A percentile compares a stretch with the other conserved stretches of the same genome.
Conservation (phyloP, 2,888 invertebrate species). For the Schizaphis graminum region DNA sequence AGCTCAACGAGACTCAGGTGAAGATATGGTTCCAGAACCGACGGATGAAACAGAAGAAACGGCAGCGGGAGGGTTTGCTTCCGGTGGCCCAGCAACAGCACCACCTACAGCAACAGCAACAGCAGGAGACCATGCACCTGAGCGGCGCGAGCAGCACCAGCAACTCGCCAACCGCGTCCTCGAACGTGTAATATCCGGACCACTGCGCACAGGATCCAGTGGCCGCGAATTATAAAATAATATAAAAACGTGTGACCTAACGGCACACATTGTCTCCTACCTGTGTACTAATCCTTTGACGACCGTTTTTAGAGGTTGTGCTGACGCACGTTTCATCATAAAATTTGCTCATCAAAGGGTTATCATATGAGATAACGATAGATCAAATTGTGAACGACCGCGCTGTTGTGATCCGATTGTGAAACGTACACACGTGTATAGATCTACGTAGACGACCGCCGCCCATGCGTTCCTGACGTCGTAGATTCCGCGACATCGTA, state of each 20-base stretch:
- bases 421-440: background rate
- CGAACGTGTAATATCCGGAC: background rate
- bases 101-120: slow-evolving; percentile 47
- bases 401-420: slow-evolving; percentile 6
- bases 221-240: background rate
- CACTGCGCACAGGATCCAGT: background rate
- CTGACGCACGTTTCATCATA: background rate
- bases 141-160: slow-evolving; percentile 66
- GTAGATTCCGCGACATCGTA: background rate
- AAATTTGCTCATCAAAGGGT: background rate
- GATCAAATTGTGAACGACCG: background rate
- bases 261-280: background rate
- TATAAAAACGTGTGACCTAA: background rate
- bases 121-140: slow-evolving; percentile 69
- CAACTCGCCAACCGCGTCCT: slow-evolving; percentile 66
- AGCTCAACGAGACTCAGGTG: slow-evolving; percentile 95
- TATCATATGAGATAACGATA: background rate
- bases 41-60: slow-evolving; percentile 98
- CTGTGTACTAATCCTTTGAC: background rate
- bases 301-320: background rate
- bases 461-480: background rate
- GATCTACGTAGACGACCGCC: background rate
- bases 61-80: slow-evolving; percentile 89
- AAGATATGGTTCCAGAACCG: slow-evolving; percentile 88
- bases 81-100: slow-evolving; percentile 68